These are phyloP conservation scores for Calypte anna DNA, from an alignment of 2,113 vertebrate species.

Conservation along the genomic window DNA sequence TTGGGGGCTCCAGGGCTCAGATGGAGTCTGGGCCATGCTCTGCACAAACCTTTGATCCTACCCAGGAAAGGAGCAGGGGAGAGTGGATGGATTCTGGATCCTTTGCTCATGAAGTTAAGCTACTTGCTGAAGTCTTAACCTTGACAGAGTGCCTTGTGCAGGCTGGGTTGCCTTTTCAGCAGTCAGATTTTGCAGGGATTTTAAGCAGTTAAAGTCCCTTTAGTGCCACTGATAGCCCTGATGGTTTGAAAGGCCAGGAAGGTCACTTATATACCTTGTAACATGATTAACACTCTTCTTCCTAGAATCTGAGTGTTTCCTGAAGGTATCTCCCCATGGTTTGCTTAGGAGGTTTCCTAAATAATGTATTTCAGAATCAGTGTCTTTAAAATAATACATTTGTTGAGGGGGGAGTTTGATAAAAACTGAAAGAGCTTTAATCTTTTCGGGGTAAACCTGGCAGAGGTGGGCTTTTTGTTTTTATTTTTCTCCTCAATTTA, in stretches of 20 bases:
- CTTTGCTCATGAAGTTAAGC: background rate
- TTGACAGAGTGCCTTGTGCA: background rate
- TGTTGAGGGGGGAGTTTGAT: background rate
- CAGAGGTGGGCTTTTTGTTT: background rate
- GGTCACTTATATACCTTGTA: background rate
- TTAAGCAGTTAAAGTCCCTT: background rate
- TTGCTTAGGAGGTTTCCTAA: background rate
- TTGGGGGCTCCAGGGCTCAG: background rate
- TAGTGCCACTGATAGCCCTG: background rate
- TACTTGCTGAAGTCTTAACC: background rate
- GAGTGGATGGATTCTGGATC: background rate
- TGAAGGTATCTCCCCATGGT: background rate
- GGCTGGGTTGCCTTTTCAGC: background rate
- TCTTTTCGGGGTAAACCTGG: background rate
- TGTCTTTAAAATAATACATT: background rate
- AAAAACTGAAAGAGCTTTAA: background rate
- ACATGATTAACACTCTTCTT: background rate
- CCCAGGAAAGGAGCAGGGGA: background rate
- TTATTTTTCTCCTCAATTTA: background rate
- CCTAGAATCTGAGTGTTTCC: background rate
- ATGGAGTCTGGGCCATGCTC: background rate
- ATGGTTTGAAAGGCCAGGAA: background rate
- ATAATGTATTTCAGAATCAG: background rate
- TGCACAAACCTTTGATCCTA: background rate
- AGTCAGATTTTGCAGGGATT: background rate